Evolutionary conservation across 1,140 invertebrate species (phyloP), one percentile per base, ranked within the genome.

Genomic region (Lucilia cuprina): DNA sequence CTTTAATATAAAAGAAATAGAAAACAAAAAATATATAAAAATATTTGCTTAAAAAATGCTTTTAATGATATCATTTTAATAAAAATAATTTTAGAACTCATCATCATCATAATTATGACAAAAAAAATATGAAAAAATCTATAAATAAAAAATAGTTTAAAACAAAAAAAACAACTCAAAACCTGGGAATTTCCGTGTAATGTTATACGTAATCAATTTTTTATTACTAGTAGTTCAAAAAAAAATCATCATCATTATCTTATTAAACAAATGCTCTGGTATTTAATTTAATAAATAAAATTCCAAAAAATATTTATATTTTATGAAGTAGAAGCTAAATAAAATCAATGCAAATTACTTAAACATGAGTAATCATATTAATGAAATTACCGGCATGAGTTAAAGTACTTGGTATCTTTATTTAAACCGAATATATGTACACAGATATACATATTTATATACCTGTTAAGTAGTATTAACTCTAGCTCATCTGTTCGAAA

Each of bases 291-390:
- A n/a, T 60, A 60, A 60, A 60, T 4, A 60, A 17, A 10, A 55
- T 12, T 12, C 12, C 55, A 60, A 60, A 17, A 60, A 60, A 17
- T 5, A 60, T 1, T 14, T 7, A n/a, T 17, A 60, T 17, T 14
- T 17, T 17, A 60, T 17, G 13, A 14, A n/a, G 17, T 12, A 60
- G 13, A 60, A 60, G 2, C 14, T 5, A 34, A 75, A 75, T 14
- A 17, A 75, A 75, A 75, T 75, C 74, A 75, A 75, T 75, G 74
- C 74, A 75, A 75, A 75, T 75, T 75, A 75, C 30, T 34, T 30
- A 34, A 34, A 75, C 74, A 34, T 75, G 74, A 75, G 74, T 75
- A 75, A 75, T 75, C 74, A 75, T 34, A 75, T 75, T 75, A 75
- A 75, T 75, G 74, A 75, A 34, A n/a, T 55, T n/a, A n/a, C 10